phyloP scores from a whole-genome alignment of 2,797 vertebrate genomes.

The Sarcophilus harrisii region DNA sequence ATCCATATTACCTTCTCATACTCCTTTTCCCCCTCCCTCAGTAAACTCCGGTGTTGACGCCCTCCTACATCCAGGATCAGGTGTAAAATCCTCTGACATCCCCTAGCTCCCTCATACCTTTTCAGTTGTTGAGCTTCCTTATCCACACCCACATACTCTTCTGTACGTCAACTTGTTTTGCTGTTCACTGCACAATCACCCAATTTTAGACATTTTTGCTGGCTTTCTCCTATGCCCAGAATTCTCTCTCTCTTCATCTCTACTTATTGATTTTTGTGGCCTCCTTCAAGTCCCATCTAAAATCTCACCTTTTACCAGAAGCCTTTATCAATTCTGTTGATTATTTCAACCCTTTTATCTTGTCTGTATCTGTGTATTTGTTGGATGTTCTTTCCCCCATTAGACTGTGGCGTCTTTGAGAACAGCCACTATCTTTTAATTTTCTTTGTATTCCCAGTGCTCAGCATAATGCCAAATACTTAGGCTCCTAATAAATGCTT shows the following conservation, averaged over 20 bases:
- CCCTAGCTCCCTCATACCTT: too few relatives aligned
- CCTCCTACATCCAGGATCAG: not conserved
- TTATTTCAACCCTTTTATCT: not conserved
- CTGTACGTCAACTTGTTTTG: too few relatives aligned
- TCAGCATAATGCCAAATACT: not conserved
- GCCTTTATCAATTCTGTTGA: not conserved
- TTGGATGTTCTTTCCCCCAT: not conserved
- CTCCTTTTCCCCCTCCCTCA: not conserved
- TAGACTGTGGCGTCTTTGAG: not conserved
- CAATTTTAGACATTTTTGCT: not conserved
- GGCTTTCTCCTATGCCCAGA: not conserved
- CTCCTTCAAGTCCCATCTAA: not conserved
- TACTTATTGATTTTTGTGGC: not conserved
- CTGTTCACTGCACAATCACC: too few relatives aligned
- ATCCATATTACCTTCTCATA: not conserved
- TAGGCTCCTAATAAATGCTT: not conserved
- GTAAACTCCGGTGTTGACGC: not conserved
- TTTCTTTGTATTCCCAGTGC: not conserved
- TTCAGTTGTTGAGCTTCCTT: too few relatives aligned
- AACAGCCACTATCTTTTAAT: not conserved
- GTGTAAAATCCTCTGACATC: too few relatives aligned
- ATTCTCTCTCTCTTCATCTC: not conserved
- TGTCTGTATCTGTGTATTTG: not conserved
- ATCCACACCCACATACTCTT: too few relatives aligned
- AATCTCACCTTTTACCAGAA: not conserved